Conservation (phyloP, 2,888 invertebrate species). For the Drosophila suboccidentalis region DNA sequence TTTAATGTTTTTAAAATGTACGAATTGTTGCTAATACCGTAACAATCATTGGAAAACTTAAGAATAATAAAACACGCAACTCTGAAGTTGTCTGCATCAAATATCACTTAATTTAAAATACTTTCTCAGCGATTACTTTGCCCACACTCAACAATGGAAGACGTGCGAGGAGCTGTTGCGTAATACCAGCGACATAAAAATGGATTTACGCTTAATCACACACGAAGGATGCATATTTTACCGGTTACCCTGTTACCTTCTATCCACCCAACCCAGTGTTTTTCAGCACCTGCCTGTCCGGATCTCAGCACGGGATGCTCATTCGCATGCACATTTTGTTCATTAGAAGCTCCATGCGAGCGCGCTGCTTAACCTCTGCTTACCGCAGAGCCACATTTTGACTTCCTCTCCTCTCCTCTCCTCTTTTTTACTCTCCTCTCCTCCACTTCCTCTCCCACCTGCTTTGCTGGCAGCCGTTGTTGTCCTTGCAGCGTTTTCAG, state of each 20-base stretch:
- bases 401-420: not conserved
- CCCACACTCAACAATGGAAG: conserved; percentile 6
- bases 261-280: not conserved
- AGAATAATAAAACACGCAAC: too few relatives aligned
- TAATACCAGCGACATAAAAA: conserved; percentile 56
- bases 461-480: conserved; percentile 1
- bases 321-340: conserved; percentile 68
- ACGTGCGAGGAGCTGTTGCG: conserved; percentile 24
- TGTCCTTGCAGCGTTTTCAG: conserved; percentile 57
- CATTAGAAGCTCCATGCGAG: conserved; percentile 67
- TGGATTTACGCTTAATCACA: conserved; percentile 74
- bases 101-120: conserved; percentile 52
- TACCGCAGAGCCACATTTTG: conserved; percentile 19
- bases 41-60: too few relatives aligned
- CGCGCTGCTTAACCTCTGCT: conserved; percentile 56
- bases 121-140: conserved; percentile 25
- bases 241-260: conserved; percentile 18
- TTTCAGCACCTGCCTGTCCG: not conserved
- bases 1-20: too few relatives aligned
- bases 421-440: not conserved
- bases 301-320: conserved; percentile 24
- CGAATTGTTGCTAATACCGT: too few relatives aligned
- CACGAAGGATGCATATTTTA: conserved; percentile 78
- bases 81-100: too few relatives aligned
- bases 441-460: not conserved